Percentiles rank a stretch among this genome's conserved stretches.
Conservation (phyloP, 2,888 invertebrate species). For the Patella pellucida region DNA sequence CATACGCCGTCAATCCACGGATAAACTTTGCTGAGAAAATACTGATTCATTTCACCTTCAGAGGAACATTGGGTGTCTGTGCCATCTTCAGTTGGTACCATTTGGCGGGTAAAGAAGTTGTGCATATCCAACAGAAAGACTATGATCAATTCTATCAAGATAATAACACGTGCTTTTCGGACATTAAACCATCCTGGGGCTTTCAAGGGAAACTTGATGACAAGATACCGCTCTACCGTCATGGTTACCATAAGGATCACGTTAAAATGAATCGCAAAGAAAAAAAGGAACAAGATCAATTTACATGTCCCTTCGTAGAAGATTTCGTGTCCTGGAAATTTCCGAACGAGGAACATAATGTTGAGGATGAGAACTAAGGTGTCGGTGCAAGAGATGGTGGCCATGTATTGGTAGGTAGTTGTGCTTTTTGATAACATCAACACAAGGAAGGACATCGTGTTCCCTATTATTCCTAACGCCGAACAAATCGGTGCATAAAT, state of each 20-base stretch:
- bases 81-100: constrained; percentile 15
- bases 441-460: constrained; percentile 27
- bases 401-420: constrained; percentile 32
- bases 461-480: constrained; percentile 27
- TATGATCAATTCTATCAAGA: constrained; percentile 17
- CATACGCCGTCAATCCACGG: constrained; percentile 30
- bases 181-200: constrained; percentile 20
- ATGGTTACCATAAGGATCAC: constrained; percentile 29
- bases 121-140: constrained; percentile 24
- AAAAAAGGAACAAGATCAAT: constrained; percentile 26
- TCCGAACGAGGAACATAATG: constrained; percentile 28
- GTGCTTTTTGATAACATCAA: constrained; percentile 16
- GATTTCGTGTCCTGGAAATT: constrained; percentile 30
- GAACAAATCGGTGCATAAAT: constrained; percentile 22
- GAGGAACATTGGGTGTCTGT: constrained; percentile 19
- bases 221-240: constrained; percentile 33
- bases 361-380: constrained; percentile 28
- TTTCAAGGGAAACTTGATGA: constrained; percentile 27
- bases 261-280: constrained; percentile 29
- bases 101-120: constrained; percentile 21
- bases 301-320: constrained; percentile 25
- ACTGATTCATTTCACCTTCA: not conserved
- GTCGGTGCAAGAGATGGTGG: constrained; percentile 26
- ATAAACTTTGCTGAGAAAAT: constrained; percentile 24
- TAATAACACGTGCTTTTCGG: constrained; percentile 12